Percentiles rank a stretch among this genome's conserved stretches.
These are phyloP conservation scores for Uropetala carovei DNA, from an alignment of 2,888 invertebrate species.

Conservation along the genomic window DNA sequence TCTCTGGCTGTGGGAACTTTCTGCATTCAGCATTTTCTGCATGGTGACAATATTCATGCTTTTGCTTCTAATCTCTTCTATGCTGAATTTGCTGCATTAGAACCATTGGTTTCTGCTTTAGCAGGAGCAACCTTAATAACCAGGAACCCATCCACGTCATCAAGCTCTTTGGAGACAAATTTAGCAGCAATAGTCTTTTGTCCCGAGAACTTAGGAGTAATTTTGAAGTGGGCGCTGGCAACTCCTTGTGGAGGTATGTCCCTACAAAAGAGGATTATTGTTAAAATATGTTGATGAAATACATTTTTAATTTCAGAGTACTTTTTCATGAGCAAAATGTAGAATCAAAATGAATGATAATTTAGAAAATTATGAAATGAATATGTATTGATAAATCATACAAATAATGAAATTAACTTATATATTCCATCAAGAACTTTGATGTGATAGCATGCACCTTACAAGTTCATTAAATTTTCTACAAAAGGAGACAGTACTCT, in stretches of 20 bases:
- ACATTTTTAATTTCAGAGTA: too few relatives aligned
- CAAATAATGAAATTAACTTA: too few relatives aligned
- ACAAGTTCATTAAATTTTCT: too few relatives aligned
- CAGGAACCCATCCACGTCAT: conserved; percentile 93
- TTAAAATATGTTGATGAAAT: too few relatives aligned
- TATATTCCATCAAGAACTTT: too few relatives aligned
- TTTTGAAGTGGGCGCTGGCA: conserved; percentile 85
- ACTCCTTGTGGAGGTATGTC: conserved; percentile 81
- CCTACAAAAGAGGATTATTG: conserved; percentile 73
- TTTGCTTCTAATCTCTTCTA: neutral
- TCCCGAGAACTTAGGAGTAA: conserved; percentile 87
- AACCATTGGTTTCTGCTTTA: conserved; percentile 55
- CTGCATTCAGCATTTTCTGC: neutral
- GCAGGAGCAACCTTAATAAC: conserved; percentile 80
- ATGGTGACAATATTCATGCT: neutral
- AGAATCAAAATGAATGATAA: too few relatives aligned
- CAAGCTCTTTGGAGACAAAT: conserved; percentile 90
- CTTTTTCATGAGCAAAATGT: too few relatives aligned
- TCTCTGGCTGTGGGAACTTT: neutral
- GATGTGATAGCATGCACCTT: too few relatives aligned
- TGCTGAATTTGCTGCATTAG: conserved; percentile 21
- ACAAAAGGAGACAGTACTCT: too few relatives aligned
- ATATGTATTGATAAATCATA: too few relatives aligned
- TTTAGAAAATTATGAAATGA: too few relatives aligned
- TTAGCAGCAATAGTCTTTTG: conserved; percentile 90